Base-by-base conservation (phyloP, 2,113 vertebrate genomes). In the Nibea albiflora region DNA sequence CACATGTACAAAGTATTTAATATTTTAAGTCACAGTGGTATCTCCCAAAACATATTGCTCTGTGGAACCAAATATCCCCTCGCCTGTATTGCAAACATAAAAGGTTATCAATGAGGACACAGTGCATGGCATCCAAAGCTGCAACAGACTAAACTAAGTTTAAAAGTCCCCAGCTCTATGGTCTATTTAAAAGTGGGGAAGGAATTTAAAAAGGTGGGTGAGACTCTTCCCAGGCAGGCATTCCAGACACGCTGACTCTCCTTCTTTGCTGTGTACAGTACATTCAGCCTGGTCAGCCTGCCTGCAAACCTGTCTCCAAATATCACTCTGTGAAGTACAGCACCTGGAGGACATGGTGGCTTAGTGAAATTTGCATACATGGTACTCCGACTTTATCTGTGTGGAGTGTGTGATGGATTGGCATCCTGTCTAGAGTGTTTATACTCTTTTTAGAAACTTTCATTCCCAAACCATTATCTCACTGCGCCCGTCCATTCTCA, bases 141-240 rank as follows among this genome's bases (percentile, higher is more conserved):
- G 71, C 67, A 54, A 24, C 20, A 57, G 76, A 72, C 61, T 66
- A 57, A 76, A n/a, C 84, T 75, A 79, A 47, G 73, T 72, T 88
- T 80, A 78, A 78, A 67, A 62, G 73, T 58, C 74, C 80, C 73
- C 71, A 84, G 83, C 72, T 90, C 88, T 77, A 31, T 11, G 11
- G 81, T 90, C 92, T 93, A 92, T 93, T 93, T 93, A 89, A 93
- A 93, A 91, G 87, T 56, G 73, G 77, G 78, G 86, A 85, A 90
- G 87, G 91, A 93, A 92, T 93, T 81, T 84, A 77, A 66, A 88
- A 88, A 90, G 87, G 90, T 93, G 73, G 79, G 66, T 77, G 85
- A 68, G 80, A 82, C 69, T 85, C 74, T 78, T 89, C 76, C 74
- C 66, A 74, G 68, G 62, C 79, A 53, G 35, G 75, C 84, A 90